phyloP scores from a whole-genome alignment of 37 sponge, comb jelly and placozoan genomes.

The Hexactinellida sp. region DNA sequence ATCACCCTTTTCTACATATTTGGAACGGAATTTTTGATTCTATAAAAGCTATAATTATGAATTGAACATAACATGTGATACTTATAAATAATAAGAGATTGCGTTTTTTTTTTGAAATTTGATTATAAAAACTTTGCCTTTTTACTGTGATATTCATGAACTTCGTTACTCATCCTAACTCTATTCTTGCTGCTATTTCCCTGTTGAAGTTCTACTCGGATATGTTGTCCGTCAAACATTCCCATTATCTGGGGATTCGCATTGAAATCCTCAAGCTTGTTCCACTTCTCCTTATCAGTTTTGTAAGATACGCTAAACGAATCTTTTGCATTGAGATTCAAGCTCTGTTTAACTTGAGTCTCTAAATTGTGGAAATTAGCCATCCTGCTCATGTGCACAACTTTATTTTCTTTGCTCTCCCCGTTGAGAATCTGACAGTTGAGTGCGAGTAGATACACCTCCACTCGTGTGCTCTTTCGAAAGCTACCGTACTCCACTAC shows the following conservation, averaged over 20 bases:
- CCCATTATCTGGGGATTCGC: neutral
- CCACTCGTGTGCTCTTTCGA: neutral
- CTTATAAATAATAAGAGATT: neutral
- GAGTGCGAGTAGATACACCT: neutral
- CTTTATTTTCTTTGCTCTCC: neutral
- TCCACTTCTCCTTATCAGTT: neutral
- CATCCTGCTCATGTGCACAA: neutral
- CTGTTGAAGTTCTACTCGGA: neutral
- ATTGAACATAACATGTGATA: no score
- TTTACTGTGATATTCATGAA: neutral
- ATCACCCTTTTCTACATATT: no score
- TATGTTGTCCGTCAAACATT: neutral
- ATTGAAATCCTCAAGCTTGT: neutral
- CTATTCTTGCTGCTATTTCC: neutral
- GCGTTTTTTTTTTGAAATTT: neutral
- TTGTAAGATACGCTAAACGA: neutral
- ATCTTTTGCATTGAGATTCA: neutral
- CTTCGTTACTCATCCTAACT: neutral
- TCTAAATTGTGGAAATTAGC: neutral
- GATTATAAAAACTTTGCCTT: neutral
- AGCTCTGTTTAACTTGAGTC: neutral
- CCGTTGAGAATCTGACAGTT: neutral
- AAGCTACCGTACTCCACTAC: slow-evolving; percentile 8
- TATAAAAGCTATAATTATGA: no score
- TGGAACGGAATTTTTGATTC: no score